phyloP scores from a whole-genome alignment of 2,888 invertebrate species.

The Caenorhabditis plicata region DNA sequence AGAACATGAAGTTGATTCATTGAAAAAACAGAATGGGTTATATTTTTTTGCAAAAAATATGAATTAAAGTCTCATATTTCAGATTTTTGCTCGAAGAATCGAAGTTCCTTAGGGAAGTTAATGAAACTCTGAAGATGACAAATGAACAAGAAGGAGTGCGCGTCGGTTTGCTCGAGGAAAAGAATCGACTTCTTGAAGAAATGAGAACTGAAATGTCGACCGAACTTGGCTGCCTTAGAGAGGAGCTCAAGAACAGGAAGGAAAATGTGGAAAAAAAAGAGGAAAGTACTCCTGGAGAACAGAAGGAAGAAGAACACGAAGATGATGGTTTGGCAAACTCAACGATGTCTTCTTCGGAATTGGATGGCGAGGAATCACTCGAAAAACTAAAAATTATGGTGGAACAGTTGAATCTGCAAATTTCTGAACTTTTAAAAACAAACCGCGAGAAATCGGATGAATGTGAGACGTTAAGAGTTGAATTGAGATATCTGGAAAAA shows the following conservation, averaged over 20 bases:
- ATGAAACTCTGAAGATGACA: slow-evolving; percentile 14
- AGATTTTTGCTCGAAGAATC: slow-evolving; percentile 25
- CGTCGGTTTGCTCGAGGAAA: slow-evolving; percentile 18
- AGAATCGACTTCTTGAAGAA: slow-evolving; percentile 28
- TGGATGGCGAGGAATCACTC: background rate
- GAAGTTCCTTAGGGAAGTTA: slow-evolving; percentile 24
- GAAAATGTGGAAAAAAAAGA: slow-evolving; percentile 5
- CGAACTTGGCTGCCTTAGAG: background rate
- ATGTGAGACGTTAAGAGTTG: slow-evolving; percentile 28
- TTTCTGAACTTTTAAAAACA: slow-evolving; percentile 39
- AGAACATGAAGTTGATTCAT: slow-evolving; percentile 15
- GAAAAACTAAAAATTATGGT: background rate
- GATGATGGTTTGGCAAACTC: background rate
- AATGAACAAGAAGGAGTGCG: slow-evolving; percentile 4
- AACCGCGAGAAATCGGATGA: slow-evolving; percentile 49
- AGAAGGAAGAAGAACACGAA: background rate
- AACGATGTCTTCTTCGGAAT: background rate
- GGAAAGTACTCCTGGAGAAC: no score
- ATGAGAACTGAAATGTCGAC: slow-evolving; percentile 10
- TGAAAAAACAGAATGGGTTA: slow-evolving; percentile 21
- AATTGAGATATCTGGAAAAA: slow-evolving; percentile 27
- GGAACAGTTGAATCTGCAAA: slow-evolving; percentile 11
- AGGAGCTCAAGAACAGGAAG: background rate
- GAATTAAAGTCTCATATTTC: no score
- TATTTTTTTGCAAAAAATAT: no score